These are phyloP conservation scores for Oreohelix idahoensis DNA, from an alignment of 1,140 invertebrate genomes.

Conservation along the genomic window DNA sequence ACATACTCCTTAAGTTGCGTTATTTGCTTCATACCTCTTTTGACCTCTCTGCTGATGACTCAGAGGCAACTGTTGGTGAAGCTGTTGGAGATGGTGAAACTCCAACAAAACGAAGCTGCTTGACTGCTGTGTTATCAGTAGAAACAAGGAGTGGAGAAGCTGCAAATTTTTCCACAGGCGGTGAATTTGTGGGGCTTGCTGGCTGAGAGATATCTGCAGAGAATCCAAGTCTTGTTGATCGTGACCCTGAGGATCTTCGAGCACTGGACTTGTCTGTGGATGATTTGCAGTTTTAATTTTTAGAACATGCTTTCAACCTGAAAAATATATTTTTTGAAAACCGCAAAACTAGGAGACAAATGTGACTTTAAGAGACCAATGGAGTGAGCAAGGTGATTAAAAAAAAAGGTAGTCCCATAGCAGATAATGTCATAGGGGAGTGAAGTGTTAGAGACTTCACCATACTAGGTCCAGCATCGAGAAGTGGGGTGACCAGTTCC, in stretches of 20 bases:
- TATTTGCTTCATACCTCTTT: not conserved
- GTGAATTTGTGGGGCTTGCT: not conserved
- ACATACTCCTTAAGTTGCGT: too few species aligned
- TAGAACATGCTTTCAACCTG: too few species aligned
- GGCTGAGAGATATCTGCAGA: not conserved
- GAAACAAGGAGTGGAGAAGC: not conserved
- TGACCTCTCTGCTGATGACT: not conserved
- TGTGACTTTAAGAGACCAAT: too few species aligned
- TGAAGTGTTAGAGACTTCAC: too few species aligned
- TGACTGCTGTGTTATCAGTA: not conserved
- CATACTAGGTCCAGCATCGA: too few species aligned
- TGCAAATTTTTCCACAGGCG: not conserved
- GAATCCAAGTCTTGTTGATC: slow-evolving; percentile 3
- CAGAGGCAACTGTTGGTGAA: not conserved
- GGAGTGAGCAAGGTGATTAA: too few species aligned
- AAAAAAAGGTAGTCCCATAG: too few species aligned
- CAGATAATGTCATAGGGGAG: too few species aligned
- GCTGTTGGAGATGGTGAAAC: slow-evolving; percentile 20
- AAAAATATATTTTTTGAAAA: too few species aligned
- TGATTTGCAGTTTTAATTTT: not conserved
- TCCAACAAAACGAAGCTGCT: slow-evolving; percentile 33
- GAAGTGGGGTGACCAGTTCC: too few species aligned
- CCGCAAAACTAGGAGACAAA: too few species aligned
- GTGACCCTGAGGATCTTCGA: slow-evolving; percentile 12
- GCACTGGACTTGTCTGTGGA: slow-evolving; percentile 8